Evolutionary conservation across 2,888 invertebrate species (phyloP), one percentile per base, ranked within the genome.

Genomic region (Melanchra persicariae): DNA sequence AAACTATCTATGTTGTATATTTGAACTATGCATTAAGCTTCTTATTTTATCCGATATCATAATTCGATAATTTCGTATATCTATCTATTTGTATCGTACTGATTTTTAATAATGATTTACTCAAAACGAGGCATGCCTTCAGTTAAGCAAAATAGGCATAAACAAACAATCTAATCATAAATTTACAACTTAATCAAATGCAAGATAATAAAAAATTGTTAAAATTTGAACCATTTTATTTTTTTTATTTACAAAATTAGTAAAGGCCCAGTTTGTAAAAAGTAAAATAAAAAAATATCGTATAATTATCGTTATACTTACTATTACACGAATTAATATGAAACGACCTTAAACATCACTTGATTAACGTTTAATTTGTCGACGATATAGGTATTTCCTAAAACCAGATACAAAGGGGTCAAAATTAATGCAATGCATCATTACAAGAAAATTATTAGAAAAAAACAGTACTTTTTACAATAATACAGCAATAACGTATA

Each of bases 21-120:
- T 81, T 80, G 77, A 85, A 86, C 85, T 87, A 87, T 85, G 85
- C 87, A 82, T 74, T 84, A 87, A 89, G 86, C 88, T 82, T 85
- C 80, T 82, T 83, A 85, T 63, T 63, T 79, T 82, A 85, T 88
- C 86, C 85, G 86, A 87, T 87, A 85, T 87, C 79, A 77, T 82
- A 84, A 83, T 88, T 87, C 87, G 82, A 87, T 88, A 86, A 84
- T 76, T 84, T 73, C 67, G 70, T 83, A 74, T 79, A 70, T 83
- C 65, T 74, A 82, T 85, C 45, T 81, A 76, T 68, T 37, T 71
- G 65, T 74, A 69, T 43, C 77, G 68, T 37, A 79, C 63, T 59
- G 47, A 68, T 71, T 73, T 72, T 57, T 58, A 60, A 75, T 67
- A 72, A 72, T 68, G 55, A 55, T 54, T 60, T 70, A 52, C 59